Evolutionary conservation across 2,797 vertebrate genomes (phyloP), one percentile per base, ranked within the genome.

Genomic region (Pipistrellus pipistrellus): DNA sequence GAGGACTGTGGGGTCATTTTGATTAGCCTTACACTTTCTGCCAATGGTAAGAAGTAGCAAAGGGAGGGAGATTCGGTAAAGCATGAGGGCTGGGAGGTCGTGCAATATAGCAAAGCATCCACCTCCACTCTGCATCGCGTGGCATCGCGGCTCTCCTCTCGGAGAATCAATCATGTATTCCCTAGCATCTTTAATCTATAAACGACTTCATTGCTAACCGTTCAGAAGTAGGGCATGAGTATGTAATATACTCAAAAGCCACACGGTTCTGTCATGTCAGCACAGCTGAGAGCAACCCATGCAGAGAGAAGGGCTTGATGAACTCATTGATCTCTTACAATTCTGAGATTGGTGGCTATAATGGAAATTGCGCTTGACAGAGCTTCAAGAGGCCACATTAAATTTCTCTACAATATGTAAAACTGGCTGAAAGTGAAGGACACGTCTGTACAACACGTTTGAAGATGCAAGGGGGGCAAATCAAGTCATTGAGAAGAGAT

Each of bases 381-480:
- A 71, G 7, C 46, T 82, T 84, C 23, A 46, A 76, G 66, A 76
- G n/a, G 41, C 5, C 38, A 73, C 14, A 46, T 41, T 71, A 89
- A 83, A 69, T 86, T 84, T 89, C 59, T 84, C 75, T 25, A 59
- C 80, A 94, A 86, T 66, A 59, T 20, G 23, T 55, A 9, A 76
- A 84, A 66, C 17, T 86, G 25, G 53, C 51, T 53, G 75, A 78
- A 87, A 91, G 62, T 73, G 10, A 38, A 88, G 1, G 8, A 64
- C n/a, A 69, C 2, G 27, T 88, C 77, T 23, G 5, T 30, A n/a
- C 1, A 76, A 32, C 68, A 46, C 72, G 13, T 75, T 72, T 59
- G 66, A 94, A 77, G 38, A 66, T 30, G 4, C 12, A 9, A 23
- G 25, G 3, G 55, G 30, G 21, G 35, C 27, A 80, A 76, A 80